A percentile compares a stretch with the other conserved stretches of the same genome.
Conservation (phyloP, 1,140 invertebrate genomes). For the Drosophila ogumai region DNA sequence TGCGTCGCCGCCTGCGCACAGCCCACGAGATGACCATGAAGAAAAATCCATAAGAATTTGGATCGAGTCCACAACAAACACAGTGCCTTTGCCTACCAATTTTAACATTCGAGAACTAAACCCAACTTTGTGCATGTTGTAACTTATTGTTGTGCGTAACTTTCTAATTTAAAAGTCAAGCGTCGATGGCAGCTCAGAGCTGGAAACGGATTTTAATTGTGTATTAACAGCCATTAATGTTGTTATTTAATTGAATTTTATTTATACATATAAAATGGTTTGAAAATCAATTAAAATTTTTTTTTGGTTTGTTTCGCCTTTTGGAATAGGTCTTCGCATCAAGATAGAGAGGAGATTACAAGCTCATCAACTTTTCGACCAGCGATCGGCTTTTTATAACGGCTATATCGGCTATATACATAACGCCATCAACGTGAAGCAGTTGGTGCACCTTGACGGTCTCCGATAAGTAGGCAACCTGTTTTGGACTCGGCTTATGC, state of each 20-base stretch:
- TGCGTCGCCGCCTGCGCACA: constrained; percentile 93
- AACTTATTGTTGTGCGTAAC: constrained; percentile 55
- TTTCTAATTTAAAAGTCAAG: constrained; percentile 40
- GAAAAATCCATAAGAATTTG: constrained; percentile 62
- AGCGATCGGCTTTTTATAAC: constrained; percentile 30
- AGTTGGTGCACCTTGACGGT: constrained; percentile 24
- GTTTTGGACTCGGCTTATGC: constrained; percentile 30
- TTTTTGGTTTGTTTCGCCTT: not conserved
- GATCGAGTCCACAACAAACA: constrained; percentile 40
- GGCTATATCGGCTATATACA: constrained; percentile 48
- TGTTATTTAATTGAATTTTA: constrained; percentile 76
- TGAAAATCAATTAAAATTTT: constrained; percentile 36
- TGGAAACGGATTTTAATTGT: constrained; percentile 41
- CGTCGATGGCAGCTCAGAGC: constrained; percentile 36
- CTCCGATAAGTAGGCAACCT: constrained; percentile 45
- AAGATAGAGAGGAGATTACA: not conserved
- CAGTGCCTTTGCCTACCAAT: constrained; percentile 59
- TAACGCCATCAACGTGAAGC: constrained; percentile 50
- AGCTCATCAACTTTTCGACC: constrained; percentile 17
- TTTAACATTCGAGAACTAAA: constrained; percentile 67
- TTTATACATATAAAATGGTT: constrained; percentile 74
- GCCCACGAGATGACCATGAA: constrained; percentile 90
- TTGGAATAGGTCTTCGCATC: not conserved
- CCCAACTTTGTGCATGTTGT: constrained; percentile 37
- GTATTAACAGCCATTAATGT: constrained; percentile 67